Percentiles rank a stretch among this genome's conserved stretches.
phyloP scores from a whole-genome alignment of 2,113 vertebrate genomes.

The Oreocharis arfaki region DNA sequence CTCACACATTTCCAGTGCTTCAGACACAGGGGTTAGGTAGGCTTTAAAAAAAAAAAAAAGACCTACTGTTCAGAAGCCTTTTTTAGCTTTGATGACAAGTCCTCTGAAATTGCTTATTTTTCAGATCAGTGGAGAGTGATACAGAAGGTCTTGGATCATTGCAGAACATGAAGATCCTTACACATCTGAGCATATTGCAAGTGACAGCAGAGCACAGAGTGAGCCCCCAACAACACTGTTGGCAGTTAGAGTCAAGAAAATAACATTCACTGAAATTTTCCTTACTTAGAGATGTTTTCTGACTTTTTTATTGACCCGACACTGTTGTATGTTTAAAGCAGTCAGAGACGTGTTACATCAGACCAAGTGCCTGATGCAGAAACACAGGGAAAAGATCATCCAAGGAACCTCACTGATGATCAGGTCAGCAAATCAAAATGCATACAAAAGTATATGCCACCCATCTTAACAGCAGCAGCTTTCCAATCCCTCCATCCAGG shows the following conservation, averaged over 20 bases:
- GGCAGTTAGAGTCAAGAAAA: constrained; percentile 17
- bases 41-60: background rate
- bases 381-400: background rate
- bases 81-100: constrained; percentile 54
- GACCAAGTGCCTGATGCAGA: background rate
- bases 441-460: background rate
- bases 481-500: background rate
- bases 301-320: constrained; percentile 25
- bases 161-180: constrained; percentile 62
- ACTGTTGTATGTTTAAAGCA: background rate
- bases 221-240: background rate
- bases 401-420: background rate
- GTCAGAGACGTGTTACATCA: background rate
- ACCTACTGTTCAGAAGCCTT: constrained; percentile 35
- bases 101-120: constrained; percentile 70
- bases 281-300: constrained; percentile 14
- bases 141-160: constrained; percentile 53
- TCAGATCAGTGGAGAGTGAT: constrained; percentile 66
- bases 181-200: constrained; percentile 35
- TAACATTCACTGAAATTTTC: constrained; percentile 44
- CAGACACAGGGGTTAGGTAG: constrained; percentile 17
- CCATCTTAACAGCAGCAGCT: background rate
- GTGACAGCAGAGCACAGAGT: constrained; percentile 36
- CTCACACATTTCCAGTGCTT: constrained; percentile 11
- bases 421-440: background rate